These are phyloP conservation scores for Acomys russatus DNA, from an alignment of 2,797 vertebrate species.

Conservation along the genomic window DNA sequence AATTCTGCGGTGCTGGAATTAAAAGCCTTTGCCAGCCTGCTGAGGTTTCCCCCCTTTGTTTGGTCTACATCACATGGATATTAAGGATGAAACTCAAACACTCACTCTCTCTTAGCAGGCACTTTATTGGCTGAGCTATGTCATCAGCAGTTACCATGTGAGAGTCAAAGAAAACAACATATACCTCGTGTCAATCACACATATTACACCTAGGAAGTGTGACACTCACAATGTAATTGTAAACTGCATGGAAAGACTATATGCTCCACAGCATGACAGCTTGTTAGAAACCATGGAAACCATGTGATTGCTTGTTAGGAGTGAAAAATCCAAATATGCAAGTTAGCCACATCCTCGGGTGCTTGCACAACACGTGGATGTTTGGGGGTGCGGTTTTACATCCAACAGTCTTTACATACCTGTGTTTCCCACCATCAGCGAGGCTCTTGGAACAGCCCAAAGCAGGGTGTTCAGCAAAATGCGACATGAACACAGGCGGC, in stretches of 20 bases:
- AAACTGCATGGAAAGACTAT: neutral
- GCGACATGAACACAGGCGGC: neutral
- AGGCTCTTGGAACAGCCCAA: neutral
- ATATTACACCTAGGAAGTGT: neutral
- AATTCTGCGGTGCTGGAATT: neutral
- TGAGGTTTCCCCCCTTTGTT: neutral
- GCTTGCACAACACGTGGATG: neutral
- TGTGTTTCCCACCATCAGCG: neutral
- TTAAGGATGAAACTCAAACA: neutral
- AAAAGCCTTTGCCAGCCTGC: neutral
- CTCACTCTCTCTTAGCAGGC: neutral
- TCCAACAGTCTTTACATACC: neutral
- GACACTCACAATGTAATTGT: neutral
- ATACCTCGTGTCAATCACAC: neutral
- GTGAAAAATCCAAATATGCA: neutral
- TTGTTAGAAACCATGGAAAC: neutral
- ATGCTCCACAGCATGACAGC: neutral
- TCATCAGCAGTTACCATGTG: neutral
- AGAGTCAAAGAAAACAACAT: slow-evolving; percentile 23
- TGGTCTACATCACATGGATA: neutral
- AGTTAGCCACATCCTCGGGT: neutral
- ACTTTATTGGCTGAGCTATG: neutral
- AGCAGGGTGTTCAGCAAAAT: neutral
- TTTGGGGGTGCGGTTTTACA: neutral
- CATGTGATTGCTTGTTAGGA: neutral